Conservation (phyloP, 1,140 invertebrate genomes). For the Bacillus rossius region DNA sequence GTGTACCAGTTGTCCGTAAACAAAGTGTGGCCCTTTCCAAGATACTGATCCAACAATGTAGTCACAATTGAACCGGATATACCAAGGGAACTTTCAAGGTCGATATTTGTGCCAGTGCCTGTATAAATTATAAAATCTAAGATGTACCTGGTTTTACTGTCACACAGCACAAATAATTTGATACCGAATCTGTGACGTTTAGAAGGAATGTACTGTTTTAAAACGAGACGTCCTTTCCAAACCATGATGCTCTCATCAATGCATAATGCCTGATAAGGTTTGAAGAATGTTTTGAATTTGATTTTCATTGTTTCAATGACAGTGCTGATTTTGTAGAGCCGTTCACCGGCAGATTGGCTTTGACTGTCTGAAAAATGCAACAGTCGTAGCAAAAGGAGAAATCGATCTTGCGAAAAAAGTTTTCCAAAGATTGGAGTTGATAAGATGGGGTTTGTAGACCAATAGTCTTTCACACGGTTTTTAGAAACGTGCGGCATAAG, state of each 20-base stretch:
- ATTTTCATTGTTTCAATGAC: too few relatives aligned
- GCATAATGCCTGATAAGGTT: constrained; percentile 7
- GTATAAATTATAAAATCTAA: constrained; percentile 13
- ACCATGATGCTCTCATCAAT: constrained; percentile 14
- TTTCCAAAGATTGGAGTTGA: too few relatives aligned
- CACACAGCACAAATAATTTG: constrained; percentile 17
- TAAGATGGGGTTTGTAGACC: too few relatives aligned
- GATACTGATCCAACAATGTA: neutral
- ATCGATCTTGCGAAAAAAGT: too few relatives aligned
- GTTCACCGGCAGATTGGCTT: too few relatives aligned
- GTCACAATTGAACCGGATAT: neutral
- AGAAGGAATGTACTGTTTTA: constrained; percentile 9
- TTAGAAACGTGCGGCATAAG: neutral
- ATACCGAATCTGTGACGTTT: constrained; percentile 13
- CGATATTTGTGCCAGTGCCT: neutral
- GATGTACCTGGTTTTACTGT: constrained; percentile 9
- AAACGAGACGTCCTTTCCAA: constrained; percentile 12
- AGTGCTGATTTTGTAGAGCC: too few relatives aligned
- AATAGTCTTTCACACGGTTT: neutral
- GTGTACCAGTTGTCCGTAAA: neutral
- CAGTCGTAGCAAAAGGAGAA: too few relatives aligned
- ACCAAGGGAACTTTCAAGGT: neutral
- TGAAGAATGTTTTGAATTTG: constrained; percentile 7
- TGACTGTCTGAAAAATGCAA: too few relatives aligned
- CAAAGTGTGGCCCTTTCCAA: neutral